phyloP scores from a whole-genome alignment of 2,888 invertebrate species.

The Conistra vaccinii region DNA sequence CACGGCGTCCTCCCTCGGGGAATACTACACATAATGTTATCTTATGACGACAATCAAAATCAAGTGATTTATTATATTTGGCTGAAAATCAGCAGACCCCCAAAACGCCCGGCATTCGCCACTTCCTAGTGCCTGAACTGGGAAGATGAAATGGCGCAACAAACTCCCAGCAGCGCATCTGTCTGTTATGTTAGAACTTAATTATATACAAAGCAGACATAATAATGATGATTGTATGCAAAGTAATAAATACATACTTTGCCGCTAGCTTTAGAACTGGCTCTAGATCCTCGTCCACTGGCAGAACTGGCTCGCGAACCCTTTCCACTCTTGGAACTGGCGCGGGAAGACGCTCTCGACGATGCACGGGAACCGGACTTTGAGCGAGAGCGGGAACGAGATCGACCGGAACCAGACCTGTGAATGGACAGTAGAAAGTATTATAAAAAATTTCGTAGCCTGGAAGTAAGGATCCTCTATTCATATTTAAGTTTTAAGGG shows the following conservation, averaged over 20 bases:
- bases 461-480: not conserved
- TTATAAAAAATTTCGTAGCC: not conserved
- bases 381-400: constrained; percentile 79
- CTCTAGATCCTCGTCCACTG: constrained; percentile 75
- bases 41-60: not conserved
- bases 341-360: constrained; percentile 81
- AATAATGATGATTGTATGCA: not conserved
- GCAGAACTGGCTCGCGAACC: constrained; percentile 74
- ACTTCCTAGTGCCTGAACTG: too few species aligned
- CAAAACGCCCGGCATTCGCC: too few species aligned
- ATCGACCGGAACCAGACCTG: constrained; percentile 72
- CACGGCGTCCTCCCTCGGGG: too few species aligned
- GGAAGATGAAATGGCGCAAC: too few species aligned
- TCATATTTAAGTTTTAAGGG: not conserved
- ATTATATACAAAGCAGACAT: too few species aligned
- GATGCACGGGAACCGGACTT: constrained; percentile 73
- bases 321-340: constrained; percentile 76
- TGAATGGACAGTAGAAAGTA: not conserved
- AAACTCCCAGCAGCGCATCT: not conserved
- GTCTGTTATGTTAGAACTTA: not conserved
- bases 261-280: constrained; percentile 80
- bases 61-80: too few species aligned
- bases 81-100: too few species aligned
- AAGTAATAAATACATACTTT: constrained; percentile 73
- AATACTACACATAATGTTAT: not conserved